phyloP scores from a whole-genome alignment of 2,113 vertebrate genomes.

The Thinocorus orbignyianus region DNA sequence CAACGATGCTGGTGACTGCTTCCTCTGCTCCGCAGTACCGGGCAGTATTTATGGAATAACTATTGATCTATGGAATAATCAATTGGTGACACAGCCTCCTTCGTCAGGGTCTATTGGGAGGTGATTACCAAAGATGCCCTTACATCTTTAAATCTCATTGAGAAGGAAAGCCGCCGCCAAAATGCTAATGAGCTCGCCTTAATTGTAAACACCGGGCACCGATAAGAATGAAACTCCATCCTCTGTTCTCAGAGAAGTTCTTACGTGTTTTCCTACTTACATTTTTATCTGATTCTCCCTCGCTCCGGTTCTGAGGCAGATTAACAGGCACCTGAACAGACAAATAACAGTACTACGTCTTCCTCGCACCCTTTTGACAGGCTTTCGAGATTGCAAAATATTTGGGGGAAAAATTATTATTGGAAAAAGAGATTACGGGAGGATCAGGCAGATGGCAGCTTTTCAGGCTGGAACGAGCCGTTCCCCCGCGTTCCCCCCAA shows the following conservation, averaged over 20 bases:
- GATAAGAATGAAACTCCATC: conserved; percentile 61
- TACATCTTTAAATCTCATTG: conserved; percentile 47
- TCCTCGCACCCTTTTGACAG: neutral
- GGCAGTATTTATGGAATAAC: neutral
- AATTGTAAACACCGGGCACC: conserved; percentile 44
- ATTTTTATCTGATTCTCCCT: conserved; percentile 53
- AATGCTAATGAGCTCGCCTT: conserved; percentile 55
- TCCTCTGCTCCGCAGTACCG: neutral
- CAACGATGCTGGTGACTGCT: neutral
- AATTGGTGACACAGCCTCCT: neutral
- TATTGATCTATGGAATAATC: too few species aligned
- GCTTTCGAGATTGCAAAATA: conserved; percentile 14
- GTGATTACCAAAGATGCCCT: neutral
- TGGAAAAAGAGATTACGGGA: conserved; percentile 35
- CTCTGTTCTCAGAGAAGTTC: conserved; percentile 56
- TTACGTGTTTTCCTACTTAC: conserved; percentile 54
- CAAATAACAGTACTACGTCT: conserved; percentile 36
- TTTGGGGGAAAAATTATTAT: conserved; percentile 15
- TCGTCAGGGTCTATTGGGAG: too few species aligned
- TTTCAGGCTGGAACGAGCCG: conserved; percentile 35
- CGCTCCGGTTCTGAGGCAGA: conserved; percentile 39
- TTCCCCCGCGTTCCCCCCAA: neutral
- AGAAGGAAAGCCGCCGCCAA: neutral
- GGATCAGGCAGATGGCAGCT: neutral
- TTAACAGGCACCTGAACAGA: conserved; percentile 30